Evolutionary conservation across 1,140 invertebrate species (phyloP).

Genomic region (Pachypsylla venusta): DNA sequence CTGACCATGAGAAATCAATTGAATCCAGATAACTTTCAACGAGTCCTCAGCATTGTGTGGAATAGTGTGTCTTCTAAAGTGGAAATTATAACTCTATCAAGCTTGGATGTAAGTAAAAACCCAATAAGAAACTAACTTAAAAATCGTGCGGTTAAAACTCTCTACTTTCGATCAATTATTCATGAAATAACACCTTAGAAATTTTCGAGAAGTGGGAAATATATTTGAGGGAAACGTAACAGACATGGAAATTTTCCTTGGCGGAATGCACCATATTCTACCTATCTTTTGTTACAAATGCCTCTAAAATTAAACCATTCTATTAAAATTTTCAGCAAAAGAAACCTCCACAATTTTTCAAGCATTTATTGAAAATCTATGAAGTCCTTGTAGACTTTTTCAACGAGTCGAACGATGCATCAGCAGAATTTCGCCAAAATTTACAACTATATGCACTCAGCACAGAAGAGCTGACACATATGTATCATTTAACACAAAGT

Average conservation of each 20-base stretch:
- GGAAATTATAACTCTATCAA: constrained; percentile 51
- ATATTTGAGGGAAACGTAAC: too few relatives aligned
- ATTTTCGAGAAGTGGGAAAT: too few relatives aligned
- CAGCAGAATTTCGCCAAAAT: not conserved
- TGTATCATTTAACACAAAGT: not conserved
- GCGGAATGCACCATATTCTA: too few relatives aligned
- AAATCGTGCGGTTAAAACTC: too few relatives aligned
- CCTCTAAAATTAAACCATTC: too few relatives aligned
- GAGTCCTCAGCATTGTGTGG: constrained; percentile 62
- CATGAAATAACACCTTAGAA: too few relatives aligned
- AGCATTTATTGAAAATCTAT: constrained; percentile 1
- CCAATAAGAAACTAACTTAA: too few relatives aligned
- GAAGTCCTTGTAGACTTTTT: not conserved
- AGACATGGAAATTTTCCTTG: too few relatives aligned
- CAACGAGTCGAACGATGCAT: constrained; percentile 5
- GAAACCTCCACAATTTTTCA: constrained; percentile 6
- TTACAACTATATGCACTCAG: not conserved
- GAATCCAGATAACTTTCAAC: constrained; percentile 62
- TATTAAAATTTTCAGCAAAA: not conserved
- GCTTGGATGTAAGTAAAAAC: constrained; percentile 63
- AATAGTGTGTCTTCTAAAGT: constrained; percentile 52
- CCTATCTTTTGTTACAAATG: too few relatives aligned
- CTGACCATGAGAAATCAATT: constrained; percentile 52
- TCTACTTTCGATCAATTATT: too few relatives aligned
- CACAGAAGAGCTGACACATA: constrained; percentile 1